Evolutionary conservation across 2,797 vertebrate species (phyloP).

Genomic region (Cirrhinus molitorella): DNA sequence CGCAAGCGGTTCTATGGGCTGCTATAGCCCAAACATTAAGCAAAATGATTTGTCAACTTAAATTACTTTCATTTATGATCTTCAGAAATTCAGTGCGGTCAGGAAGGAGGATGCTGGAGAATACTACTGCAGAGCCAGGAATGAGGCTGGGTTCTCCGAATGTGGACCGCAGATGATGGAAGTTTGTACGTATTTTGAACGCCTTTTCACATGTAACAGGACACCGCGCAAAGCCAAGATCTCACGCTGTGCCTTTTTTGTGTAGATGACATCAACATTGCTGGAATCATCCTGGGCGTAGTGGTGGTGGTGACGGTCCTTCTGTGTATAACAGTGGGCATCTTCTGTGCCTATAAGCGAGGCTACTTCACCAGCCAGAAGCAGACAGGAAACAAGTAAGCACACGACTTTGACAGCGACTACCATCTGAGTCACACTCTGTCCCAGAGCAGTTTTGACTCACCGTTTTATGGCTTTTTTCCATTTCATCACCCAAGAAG

Average conservation of each 20-base stretch:
- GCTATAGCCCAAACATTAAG: not conserved
- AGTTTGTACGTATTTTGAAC: conserved; percentile 89
- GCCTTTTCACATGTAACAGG: not conserved
- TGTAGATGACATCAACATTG: conserved; percentile 92
- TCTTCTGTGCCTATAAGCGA: conserved; percentile 94
- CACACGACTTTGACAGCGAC: conserved; percentile 28
- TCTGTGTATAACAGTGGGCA: conserved; percentile 88
- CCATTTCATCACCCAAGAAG: not conserved
- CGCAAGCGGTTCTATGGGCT: too few relatives aligned
- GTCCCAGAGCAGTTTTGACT: conserved; percentile 36
- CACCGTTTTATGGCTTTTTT: conserved; percentile 16
- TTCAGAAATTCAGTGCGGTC: conserved; percentile 88
- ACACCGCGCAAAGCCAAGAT: not conserved
- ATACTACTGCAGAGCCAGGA: conserved; percentile 93
- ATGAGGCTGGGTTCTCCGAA: conserved; percentile 88
- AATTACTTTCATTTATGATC: not conserved
- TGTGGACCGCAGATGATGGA: conserved; percentile 92
- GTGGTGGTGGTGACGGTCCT: conserved; percentile 91
- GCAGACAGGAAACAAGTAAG: conserved; percentile 90
- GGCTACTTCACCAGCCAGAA: conserved; percentile 90
- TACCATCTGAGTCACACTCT: conserved; percentile 32
- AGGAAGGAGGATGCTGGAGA: conserved; percentile 91
- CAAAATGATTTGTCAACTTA: conserved; percentile 4
- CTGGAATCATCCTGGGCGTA: conserved; percentile 90
- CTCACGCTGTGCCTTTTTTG: conserved; percentile 38